phyloP scores from a whole-genome alignment of 2,888 invertebrate species.

The Tricholauxania praeusta region DNA sequence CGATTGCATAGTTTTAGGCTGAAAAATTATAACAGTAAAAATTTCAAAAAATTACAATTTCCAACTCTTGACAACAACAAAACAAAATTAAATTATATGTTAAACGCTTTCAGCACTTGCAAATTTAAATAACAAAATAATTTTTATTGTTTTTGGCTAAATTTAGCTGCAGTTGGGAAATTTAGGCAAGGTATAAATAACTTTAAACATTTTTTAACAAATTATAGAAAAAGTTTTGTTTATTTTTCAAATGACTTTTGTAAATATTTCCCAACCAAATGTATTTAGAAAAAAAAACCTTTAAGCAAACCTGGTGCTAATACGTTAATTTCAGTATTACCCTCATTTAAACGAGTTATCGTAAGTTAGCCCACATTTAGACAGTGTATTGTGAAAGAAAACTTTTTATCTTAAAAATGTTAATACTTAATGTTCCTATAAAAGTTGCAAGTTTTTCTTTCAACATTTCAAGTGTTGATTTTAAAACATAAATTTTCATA shows the following conservation, averaged over 20 bases:
- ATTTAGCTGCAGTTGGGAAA: constrained; percentile 66
- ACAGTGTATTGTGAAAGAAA: neutral
- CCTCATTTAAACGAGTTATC: neutral
- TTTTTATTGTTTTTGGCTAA: constrained; percentile 19
- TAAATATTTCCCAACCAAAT: constrained; percentile 36
- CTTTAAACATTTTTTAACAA: constrained; percentile 28
- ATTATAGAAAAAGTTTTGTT: constrained; percentile 38
- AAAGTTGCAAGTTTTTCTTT: neutral
- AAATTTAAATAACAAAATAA: neutral
- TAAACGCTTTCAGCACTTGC: neutral
- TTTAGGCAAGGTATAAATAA: constrained; percentile 61
- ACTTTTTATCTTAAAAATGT: neutral
- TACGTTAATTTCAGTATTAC: neutral
- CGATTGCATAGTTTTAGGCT: no score
- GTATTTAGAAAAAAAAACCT: constrained; percentile 26
- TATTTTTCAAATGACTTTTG: constrained; percentile 40
- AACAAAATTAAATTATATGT: neutral
- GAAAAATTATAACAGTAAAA: no score
- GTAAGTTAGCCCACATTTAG: constrained; percentile 8
- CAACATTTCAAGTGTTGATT: neutral
- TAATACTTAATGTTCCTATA: neutral
- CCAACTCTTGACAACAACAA: no score
- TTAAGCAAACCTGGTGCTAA: constrained; percentile 34
- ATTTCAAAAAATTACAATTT: no score
- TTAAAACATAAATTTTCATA: neutral